Evolutionary conservation across 2,888 invertebrate genomes (phyloP).

Genomic region (Ectemnius continuus): DNA sequence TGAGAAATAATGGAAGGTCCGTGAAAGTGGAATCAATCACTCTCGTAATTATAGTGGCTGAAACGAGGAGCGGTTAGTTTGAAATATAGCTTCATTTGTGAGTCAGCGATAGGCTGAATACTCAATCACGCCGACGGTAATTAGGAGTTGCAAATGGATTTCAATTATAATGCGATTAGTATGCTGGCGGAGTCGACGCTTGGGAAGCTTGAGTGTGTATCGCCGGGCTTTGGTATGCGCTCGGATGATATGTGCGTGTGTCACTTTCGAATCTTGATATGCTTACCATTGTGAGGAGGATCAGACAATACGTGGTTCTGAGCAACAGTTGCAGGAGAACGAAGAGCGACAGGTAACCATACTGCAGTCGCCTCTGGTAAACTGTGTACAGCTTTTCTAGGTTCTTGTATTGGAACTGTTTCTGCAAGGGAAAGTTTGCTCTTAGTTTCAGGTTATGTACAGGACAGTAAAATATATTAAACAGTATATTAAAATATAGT

Average conservation of each 20-base stretch:
- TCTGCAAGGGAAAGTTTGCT: conserved; percentile 78
- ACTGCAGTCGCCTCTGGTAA: conserved; percentile 88
- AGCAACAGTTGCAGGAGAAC: conserved; percentile 84
- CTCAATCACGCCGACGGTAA: no score
- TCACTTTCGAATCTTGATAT: conserved; percentile 25
- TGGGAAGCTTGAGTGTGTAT: no score
- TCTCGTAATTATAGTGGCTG: not conserved
- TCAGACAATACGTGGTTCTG: conserved; percentile 82
- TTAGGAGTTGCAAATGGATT: no score
- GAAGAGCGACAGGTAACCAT: conserved; percentile 88
- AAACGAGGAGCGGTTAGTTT: not conserved
- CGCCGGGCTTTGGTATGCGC: not conserved
- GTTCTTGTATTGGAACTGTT: conserved; percentile 87
- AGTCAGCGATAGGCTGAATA: no score
- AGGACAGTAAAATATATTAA: no score
- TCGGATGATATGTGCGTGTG: not conserved
- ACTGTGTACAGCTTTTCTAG: conserved; percentile 86
- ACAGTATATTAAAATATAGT: no score
- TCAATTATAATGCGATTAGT: no score
- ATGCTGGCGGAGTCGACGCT: no score
- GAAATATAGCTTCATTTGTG: not conserved
- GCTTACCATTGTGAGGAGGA: conserved; percentile 80
- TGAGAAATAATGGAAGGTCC: no score
- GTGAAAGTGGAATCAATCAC: no score
- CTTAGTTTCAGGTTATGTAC: not conserved